phyloP scores from a whole-genome alignment of 2,113 vertebrate species.

The Macquaria australasica region DNA sequence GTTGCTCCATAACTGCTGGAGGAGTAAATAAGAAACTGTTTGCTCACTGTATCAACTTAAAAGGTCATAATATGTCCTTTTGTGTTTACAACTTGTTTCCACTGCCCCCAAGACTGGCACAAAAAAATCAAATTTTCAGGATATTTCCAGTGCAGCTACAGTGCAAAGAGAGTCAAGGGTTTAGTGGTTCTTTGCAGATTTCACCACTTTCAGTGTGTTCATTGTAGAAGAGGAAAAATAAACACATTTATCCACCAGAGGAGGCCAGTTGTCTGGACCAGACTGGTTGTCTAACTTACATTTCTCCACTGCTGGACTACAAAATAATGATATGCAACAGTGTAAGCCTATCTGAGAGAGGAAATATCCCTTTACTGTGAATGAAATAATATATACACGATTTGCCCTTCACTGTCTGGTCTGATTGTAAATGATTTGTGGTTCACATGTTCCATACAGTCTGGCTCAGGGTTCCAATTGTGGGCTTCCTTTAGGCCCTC shows the following conservation, averaged over 20 bases:
- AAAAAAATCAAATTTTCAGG: background rate
- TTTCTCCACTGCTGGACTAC: conserved; percentile 7
- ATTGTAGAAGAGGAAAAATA: background rate
- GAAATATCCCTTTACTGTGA: conserved; percentile 20
- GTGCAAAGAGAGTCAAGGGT: background rate
- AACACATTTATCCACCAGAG: background rate
- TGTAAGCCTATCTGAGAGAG: conserved; percentile 24
- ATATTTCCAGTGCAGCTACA: background rate
- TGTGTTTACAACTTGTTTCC: too few species aligned
- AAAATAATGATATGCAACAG: conserved; percentile 35
- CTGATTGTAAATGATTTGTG: conserved; percentile 28
- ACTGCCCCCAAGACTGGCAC: too few species aligned
- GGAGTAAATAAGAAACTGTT: background rate
- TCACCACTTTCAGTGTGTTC: background rate
- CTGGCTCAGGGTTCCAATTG: conserved; percentile 10
- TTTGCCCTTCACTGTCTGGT: conserved; percentile 2
- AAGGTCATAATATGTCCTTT: background rate
- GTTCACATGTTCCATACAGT: conserved; percentile 35
- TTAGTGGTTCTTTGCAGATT: background rate
- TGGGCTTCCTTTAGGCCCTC: conserved; percentile 24
- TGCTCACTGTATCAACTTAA: background rate
- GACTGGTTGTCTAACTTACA: conserved; percentile 3
- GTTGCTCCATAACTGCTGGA: background rate
- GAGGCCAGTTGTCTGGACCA: conserved; percentile 10
- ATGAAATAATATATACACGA: conserved; percentile 1